Evolutionary conservation across 2,888 invertebrate genomes (phyloP).

Genomic region (Uropetala carovei): DNA sequence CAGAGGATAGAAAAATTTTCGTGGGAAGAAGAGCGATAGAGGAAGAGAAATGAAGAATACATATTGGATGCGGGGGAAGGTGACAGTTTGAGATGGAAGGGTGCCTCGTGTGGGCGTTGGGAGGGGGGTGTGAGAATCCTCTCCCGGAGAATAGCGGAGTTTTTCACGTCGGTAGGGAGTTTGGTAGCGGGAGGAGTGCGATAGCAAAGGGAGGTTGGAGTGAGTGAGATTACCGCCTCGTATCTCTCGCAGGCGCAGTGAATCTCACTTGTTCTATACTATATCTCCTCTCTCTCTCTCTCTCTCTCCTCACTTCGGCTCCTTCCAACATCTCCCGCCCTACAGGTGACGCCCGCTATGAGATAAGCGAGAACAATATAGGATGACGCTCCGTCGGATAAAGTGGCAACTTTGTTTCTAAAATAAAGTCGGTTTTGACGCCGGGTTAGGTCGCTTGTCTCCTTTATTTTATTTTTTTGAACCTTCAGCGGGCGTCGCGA

Average conservation of each 20-base stretch:
- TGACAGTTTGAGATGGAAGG: constrained; percentile 22
- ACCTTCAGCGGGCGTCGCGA: not conserved
- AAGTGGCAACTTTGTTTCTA: constrained; percentile 29
- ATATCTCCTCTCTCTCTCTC: too few species aligned
- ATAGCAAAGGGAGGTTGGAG: not conserved
- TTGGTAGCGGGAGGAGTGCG: not conserved
- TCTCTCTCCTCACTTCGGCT: not conserved
- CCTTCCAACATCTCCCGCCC: not conserved
- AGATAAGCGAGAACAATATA: constrained; percentile 18
- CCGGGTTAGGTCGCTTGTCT: too few species aligned
- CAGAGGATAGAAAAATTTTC: not conserved
- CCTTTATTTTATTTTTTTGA: not conserved
- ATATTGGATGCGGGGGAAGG: not conserved
- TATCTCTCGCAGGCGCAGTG: not conserved
- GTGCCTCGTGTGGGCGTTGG: not conserved
- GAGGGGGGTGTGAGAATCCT: not conserved
- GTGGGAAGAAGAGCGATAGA: not conserved
- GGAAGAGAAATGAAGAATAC: not conserved
- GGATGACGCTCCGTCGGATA: constrained; percentile 13
- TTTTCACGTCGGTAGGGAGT: not conserved
- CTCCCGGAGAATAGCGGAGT: too few species aligned
- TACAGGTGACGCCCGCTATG: constrained; percentile 9
- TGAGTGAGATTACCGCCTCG: not conserved
- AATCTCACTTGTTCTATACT: constrained; percentile 1
- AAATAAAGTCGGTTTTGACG: not conserved